Evolutionary conservation across 2,113 vertebrate species (phyloP), one percentile per base, ranked within the genome.

Genomic region (Nyctereutes procyonoides): DNA sequence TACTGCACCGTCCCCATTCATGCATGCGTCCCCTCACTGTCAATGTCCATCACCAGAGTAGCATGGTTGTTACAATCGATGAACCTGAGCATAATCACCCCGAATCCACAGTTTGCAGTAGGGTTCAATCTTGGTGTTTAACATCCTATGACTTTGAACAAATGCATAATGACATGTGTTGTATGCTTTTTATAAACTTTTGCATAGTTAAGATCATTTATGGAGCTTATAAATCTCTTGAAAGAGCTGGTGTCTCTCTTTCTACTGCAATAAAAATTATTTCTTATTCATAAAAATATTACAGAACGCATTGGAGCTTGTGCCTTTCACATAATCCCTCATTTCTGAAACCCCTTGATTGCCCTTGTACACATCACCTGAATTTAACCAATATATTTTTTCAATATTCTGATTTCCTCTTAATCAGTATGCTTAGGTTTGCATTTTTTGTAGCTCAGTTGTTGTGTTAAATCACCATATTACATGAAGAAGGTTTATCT

Each of bases 301-400:
- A 53, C 5, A 88, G 7, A 94, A 97, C 22, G 17, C 30, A 35
- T 1, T 85, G 48, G 7, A 73, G 4, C 90, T 69, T 81, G 30
- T 76, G 26, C 71, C 79, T 63, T 90, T 79, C 12, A 32, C 13
- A 6, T 48, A 87, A 90, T 88, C 74, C 26, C 14, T 80, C 58
- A 55, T 32, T 79, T 84, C 83, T 32, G 26, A 80, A 89, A 69
- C 30, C 7, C 48, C n/a, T 32, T 82, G 84, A 43, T 67, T 83
- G 56, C 19, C 38, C 62, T 90, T 69, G 20, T 26, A 65, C 16
- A 11, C 2, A 69, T 13, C 9, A 35, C n/a, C 35, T 92, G 26
- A 87, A 48, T 92, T 69, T 90, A 85, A 58, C 53, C 63, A 71
- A 32, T 65, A 51, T 38, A 82, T 82, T 92, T 93, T 24, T 79